Evolutionary conservation across 2,113 vertebrate genomes (phyloP), one percentile per base, ranked within the genome.

Genomic region (Sporophila hypoxantha): DNA sequence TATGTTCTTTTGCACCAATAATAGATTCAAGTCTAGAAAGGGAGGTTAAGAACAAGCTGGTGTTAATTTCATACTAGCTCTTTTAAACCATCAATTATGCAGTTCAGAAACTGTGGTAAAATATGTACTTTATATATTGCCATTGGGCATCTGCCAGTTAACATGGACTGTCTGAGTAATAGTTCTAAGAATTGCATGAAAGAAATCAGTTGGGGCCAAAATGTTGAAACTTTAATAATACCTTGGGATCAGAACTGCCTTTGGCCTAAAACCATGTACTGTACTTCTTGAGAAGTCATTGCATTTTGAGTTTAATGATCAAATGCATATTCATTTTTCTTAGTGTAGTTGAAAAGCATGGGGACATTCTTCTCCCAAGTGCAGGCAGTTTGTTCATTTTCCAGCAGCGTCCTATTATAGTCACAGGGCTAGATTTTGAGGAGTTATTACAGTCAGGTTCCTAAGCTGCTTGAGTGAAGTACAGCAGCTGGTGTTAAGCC

Each of bases 191-290:
- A 95, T 30, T 0, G 0, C 23, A 91, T 73, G 47, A 85, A 93
- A 92, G 29, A 89, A 87, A 82, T 55, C 0, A 1, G 68, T 76
- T 61, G 60, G 55, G 68, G 73, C 71, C 82, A 85, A 87, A 89
- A 89, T 74, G 76, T 76, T 82, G 64, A 89, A 93, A 92, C 36
- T 79, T 91, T 66, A 89, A 79, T 92, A 82, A 87, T 87, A 87
- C 46, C 52, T 91, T 82, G 39, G 57, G 56, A 74, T 90, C 64
- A 85, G 79, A 85, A 85, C 23, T 76, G 41, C 29, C 52, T 76
- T 93, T 87, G 85, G 85, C 60, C 68, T 88, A 61, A 76, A 49
- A 76, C 14, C 20, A 53, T 44, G 42, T 82, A 65, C 75, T 69
- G 19, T 73, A 59, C 76, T 74, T 71, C 73, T 88, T 78, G 46